phyloP scores from a whole-genome alignment of 2,113 vertebrate genomes.

The Pangasianodon hypophthalmus region DNA sequence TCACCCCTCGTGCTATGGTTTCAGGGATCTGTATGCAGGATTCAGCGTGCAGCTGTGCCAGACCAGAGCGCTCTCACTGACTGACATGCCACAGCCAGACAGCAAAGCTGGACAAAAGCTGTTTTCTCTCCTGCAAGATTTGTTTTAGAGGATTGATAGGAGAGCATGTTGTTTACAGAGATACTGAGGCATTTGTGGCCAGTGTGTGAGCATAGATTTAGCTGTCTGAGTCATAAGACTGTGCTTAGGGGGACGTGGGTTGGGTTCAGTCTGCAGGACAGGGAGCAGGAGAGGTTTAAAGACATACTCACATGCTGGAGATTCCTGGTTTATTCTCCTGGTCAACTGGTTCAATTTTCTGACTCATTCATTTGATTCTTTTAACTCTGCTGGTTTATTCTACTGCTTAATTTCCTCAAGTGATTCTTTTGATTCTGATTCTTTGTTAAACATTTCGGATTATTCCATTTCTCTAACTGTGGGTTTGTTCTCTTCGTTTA shows the following conservation, averaged over 20 bases:
- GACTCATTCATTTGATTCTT: constrained; percentile 3
- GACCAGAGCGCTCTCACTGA: not conserved
- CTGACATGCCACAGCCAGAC: not conserved
- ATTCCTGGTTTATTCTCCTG: not conserved
- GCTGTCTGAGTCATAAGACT: constrained; percentile 22
- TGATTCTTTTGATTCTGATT: not conserved
- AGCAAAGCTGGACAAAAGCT: not conserved
- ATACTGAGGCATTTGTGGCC: constrained; percentile 3
- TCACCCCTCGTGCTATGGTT: not conserved
- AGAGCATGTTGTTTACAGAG: not conserved
- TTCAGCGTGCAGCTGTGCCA: constrained; percentile 1
- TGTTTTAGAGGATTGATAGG: constrained; percentile 1
- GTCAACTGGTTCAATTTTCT: not conserved
- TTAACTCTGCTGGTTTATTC: not conserved
- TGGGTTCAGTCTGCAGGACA: not conserved
- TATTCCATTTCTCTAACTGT: not conserved
- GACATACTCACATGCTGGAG: not conserved
- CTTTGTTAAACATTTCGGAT: not conserved
- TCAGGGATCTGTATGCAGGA: not conserved
- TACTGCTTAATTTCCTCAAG: not conserved
- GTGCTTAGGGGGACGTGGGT: not conserved
- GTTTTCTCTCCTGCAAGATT: not conserved
- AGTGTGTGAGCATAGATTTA: constrained; percentile 18
- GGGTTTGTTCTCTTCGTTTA: not conserved
- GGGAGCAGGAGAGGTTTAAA: not conserved